These are phyloP conservation scores for Nettapus auritus DNA, from an alignment of 2,113 vertebrate genomes.

Conservation along the genomic window DNA sequence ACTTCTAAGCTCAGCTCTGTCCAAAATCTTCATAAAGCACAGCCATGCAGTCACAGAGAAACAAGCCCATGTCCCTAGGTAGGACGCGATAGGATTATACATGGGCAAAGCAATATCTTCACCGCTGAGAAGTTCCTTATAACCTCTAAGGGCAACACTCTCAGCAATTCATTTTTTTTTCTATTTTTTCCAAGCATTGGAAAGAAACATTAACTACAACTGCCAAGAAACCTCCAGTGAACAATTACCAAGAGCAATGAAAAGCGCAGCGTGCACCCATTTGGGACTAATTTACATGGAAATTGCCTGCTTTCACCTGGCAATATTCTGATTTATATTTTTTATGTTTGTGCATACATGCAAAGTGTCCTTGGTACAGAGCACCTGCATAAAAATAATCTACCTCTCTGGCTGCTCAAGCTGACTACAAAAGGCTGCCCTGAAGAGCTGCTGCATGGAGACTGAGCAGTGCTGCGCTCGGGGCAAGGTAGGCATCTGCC, in stretches of 20 bases:
- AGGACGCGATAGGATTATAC: not conserved
- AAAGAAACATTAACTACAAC: constrained; percentile 36
- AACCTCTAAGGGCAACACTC: not conserved
- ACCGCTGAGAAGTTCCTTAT: not conserved
- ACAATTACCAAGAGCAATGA: constrained; percentile 44
- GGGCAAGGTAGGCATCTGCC: not conserved
- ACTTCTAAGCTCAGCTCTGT: not conserved
- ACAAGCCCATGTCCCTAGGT: not conserved
- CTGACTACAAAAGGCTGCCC: not conserved
- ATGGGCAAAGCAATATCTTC: not conserved
- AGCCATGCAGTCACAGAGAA: not conserved
- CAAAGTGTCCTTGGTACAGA: constrained; percentile 39
- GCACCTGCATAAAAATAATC: constrained; percentile 28
- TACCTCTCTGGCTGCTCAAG: not conserved
- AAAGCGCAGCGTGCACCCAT: not conserved
- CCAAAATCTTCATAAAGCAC: not conserved
- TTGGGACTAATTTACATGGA: constrained; percentile 62
- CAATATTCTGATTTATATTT: constrained; percentile 26
- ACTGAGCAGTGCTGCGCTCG: not conserved
- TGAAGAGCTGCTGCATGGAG: not conserved
- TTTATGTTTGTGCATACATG: constrained; percentile 25
- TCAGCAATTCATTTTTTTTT: constrained; percentile 1
- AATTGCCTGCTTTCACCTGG: constrained; percentile 61
- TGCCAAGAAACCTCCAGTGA: not conserved
- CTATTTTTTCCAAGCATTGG: not conserved